phyloP scores from a whole-genome alignment of 2,797 vertebrate genomes.

The Paedocypris micromegethes region DNA sequence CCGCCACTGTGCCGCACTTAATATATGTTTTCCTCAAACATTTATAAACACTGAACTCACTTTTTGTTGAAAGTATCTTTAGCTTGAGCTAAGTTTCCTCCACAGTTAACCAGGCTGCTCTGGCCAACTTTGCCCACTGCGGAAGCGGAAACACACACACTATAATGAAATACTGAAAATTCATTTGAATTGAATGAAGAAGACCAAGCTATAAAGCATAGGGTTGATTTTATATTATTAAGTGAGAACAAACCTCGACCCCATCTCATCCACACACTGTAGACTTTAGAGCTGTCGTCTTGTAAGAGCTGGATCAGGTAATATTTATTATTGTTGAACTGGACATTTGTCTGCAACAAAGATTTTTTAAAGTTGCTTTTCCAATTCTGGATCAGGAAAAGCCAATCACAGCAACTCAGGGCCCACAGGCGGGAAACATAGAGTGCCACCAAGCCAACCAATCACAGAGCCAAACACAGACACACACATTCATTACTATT shows the following conservation, averaged over 20 bases:
- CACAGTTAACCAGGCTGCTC: conserved; percentile 67
- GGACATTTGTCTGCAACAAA: conserved; percentile 78
- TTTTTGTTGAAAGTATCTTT: conserved; percentile 83
- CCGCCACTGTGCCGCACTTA: too few relatives aligned
- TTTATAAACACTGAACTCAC: conserved; percentile 59
- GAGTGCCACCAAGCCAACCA: too few relatives aligned
- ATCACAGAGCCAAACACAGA: too few relatives aligned
- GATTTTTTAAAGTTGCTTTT: neutral
- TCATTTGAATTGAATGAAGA: neutral
- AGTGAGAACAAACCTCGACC: conserved; percentile 73
- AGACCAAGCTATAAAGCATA: neutral
- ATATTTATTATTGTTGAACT: conserved; percentile 91
- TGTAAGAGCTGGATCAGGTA: conserved; percentile 85
- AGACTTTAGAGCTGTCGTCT: conserved; percentile 69
- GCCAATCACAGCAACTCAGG: too few relatives aligned
- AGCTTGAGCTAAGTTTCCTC: conserved; percentile 74
- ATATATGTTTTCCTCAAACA: too few relatives aligned
- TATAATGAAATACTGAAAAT: neutral
- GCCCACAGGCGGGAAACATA: too few relatives aligned
- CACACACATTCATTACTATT: too few relatives aligned
- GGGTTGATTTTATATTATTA: too few relatives aligned
- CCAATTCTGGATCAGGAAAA: too few relatives aligned
- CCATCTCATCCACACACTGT: conserved; percentile 88
- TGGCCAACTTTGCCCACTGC: conserved; percentile 85
- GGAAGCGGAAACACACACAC: conserved; percentile 23